These are phyloP conservation scores for Eupithecia insigniata DNA, from an alignment of 2,888 invertebrate genomes.

Conservation along the genomic window DNA sequence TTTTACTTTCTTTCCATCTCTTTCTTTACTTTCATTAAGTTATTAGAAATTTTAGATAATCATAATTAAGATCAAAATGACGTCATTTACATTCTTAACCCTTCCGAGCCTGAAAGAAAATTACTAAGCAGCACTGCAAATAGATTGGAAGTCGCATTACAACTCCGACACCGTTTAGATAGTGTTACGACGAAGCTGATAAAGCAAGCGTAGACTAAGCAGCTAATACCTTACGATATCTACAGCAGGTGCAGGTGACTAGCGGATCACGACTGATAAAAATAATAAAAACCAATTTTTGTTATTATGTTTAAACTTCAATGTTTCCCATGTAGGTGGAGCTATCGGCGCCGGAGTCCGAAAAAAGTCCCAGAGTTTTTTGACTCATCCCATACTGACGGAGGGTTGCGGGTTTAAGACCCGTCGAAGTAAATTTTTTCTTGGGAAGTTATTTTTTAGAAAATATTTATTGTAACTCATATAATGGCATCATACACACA, in stretches of 20 bases:
- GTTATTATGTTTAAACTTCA: too few species aligned
- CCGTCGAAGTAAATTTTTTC: too few species aligned
- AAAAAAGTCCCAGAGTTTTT: too few species aligned
- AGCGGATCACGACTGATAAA: conserved; percentile 32
- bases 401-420: too few species aligned
- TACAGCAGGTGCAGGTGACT: conserved; percentile 42
- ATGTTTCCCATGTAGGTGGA: too few species aligned
- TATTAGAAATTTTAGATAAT: background rate
- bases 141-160: conserved; percentile 53
- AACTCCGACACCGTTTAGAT: conserved; percentile 57
- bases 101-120: conserved; percentile 34
- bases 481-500: too few species aligned
- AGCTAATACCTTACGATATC: conserved; percentile 74
- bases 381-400: too few species aligned
- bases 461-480: too few species aligned
- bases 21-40: background rate
- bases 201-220: conserved; percentile 59
- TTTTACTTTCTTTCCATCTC: background rate
- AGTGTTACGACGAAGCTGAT: conserved; percentile 61
- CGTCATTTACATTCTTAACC: conserved; percentile 8
- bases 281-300: too few species aligned
- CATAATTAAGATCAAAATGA: background rate
- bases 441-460: too few species aligned
- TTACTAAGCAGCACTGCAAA: conserved; percentile 50
- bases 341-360: too few species aligned